A percentile compares a stretch with the other conserved stretches of the same genome.
These are phyloP conservation scores for Neotragus moschatus DNA, from an alignment of 2,113 vertebrate genomes.

Conservation along the genomic window DNA sequence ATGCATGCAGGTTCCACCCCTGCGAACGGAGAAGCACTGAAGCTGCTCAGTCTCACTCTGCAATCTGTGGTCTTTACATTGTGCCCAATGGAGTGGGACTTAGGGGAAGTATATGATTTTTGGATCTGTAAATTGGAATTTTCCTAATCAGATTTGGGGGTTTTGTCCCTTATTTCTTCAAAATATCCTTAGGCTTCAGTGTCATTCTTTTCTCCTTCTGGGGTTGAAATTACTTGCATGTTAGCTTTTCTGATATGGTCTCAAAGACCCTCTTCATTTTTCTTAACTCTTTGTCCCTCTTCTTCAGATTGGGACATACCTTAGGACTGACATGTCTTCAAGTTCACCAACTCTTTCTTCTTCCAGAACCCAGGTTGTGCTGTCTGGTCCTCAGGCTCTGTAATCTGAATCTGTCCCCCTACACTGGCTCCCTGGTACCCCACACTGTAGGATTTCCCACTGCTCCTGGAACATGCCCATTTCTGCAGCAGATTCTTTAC, in stretches of 20 bases:
- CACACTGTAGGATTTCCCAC: not conserved
- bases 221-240: not conserved
- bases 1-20: rapidly evolving
- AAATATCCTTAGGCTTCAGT: not conserved
- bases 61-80: not conserved
- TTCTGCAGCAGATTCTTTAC: not conserved
- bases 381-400: rapidly evolving
- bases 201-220: not conserved
- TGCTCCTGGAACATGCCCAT: no score
- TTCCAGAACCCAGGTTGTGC: no score
- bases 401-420: no score
- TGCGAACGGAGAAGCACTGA: rapidly evolving
- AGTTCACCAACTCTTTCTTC: not conserved
- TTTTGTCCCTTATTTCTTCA: not conserved
- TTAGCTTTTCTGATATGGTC: not conserved
- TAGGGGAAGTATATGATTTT: not conserved
- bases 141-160: not conserved
- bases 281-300: not conserved
- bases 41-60: rapidly evolving
- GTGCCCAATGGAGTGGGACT: not conserved
- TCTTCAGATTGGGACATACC: not conserved
- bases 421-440: not conserved
- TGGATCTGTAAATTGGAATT: not conserved
- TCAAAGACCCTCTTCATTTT: not conserved
- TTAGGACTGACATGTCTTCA: not conserved